Percentiles rank a stretch among this genome's conserved stretches.
These are phyloP conservation scores for Phalacrocorax aristotelis DNA, from an alignment of 2,113 vertebrate genomes.

Conservation along the genomic window DNA sequence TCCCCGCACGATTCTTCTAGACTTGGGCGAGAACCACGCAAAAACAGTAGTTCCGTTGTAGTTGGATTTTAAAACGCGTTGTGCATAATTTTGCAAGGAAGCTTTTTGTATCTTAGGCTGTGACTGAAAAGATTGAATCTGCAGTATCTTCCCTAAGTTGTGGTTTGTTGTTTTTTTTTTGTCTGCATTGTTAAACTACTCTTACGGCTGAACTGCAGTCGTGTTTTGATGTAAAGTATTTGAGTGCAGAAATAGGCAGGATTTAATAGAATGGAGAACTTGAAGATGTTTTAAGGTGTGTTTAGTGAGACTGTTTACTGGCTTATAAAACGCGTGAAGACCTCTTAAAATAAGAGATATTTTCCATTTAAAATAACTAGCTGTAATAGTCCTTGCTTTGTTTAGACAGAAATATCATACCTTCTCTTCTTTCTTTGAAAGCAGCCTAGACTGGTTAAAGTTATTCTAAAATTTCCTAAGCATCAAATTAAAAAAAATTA, in stretches of 20 bases:
- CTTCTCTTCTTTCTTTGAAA: background rate
- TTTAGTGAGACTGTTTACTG: background rate
- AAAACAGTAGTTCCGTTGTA: accelerated
- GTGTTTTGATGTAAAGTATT: background rate
- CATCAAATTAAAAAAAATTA: background rate
- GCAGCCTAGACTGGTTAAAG: background rate
- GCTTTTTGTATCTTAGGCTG: background rate
- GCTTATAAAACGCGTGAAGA: background rate
- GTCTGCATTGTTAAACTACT: background rate
- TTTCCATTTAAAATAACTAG: background rate
- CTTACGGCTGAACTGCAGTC: background rate
- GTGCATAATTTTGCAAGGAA: accelerated
- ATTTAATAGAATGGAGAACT: background rate
- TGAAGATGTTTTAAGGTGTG: background rate
- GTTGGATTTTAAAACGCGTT: accelerated
- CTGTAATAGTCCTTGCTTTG: background rate
- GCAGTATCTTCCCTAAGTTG: background rate
- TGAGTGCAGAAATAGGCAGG: background rate
- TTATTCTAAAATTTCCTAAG: background rate
- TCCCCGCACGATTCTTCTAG: accelerated
- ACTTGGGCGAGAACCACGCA: accelerated
- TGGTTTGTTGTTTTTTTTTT: background rate
- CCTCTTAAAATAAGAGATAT: background rate
- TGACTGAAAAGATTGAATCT: background rate
- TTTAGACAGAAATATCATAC: background rate